A percentile compares a stretch with the other conserved stretches of the same genome.
Conservation (phyloP, 2,888 invertebrate species). For the Gonocerus acuteangulatus region DNA sequence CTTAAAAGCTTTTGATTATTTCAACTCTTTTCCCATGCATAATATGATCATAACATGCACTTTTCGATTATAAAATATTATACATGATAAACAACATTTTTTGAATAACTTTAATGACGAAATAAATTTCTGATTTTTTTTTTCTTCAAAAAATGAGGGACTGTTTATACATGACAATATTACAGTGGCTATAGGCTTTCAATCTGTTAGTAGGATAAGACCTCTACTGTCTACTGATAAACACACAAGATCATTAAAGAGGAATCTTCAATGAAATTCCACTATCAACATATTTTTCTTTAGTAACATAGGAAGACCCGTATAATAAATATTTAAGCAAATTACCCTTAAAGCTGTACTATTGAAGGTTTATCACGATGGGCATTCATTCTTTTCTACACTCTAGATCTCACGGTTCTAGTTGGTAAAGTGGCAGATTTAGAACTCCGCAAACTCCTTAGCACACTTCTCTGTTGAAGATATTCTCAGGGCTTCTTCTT, state of each 20-base stretch:
- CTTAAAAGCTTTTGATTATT: conserved; percentile 20
- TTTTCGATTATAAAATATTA: conserved; percentile 2
- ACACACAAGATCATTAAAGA: conserved; percentile 25
- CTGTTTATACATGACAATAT: neutral
- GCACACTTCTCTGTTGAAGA: conserved; percentile 99
- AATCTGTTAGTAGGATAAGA: conserved; percentile 24
- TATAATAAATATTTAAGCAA: conserved; percentile 29
- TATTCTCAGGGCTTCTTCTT: conserved; percentile 97
- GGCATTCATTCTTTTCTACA: conserved; percentile 23
- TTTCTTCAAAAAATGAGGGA: conserved; percentile 2
- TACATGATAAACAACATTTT: conserved; percentile 1
- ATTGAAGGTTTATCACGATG: conserved; percentile 27
- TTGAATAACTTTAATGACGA: no score
- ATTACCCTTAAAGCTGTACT: conserved; percentile 26
- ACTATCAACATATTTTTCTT: conserved; percentile 23
- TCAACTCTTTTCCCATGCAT: neutral
- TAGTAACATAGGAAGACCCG: conserved; percentile 35
- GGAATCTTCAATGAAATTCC: conserved; percentile 15
- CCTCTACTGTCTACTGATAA: conserved; percentile 23
- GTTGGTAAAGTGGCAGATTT: conserved; percentile 42
- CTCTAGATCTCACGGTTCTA: conserved; percentile 23
- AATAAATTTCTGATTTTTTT: no score
- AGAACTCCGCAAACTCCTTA: conserved; percentile 99
- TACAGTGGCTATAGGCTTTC: conserved; percentile 18
- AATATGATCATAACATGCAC: conserved; percentile 13